These are phyloP conservation scores for Drepana arcuata DNA, from an alignment of 1,140 invertebrate species.

Conservation along the genomic window DNA sequence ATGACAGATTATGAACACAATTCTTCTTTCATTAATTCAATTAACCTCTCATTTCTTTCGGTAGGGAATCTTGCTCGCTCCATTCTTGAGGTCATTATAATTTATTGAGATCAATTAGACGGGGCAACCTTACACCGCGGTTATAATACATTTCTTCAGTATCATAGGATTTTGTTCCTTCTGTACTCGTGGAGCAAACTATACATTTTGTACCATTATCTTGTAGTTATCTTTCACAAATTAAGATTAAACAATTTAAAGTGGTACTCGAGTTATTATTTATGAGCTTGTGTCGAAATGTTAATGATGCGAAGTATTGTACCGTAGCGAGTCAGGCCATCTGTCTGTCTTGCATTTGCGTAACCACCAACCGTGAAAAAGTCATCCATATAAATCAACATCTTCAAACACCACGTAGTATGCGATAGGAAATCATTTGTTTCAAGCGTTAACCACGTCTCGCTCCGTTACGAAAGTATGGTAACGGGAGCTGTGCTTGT, in stretches of 20 bases:
- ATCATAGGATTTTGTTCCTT: too few relatives aligned
- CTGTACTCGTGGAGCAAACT: too few relatives aligned
- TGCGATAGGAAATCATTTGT: slow-evolving; percentile 17
- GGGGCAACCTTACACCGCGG: too few relatives aligned
- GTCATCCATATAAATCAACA: slow-evolving; percentile 19
- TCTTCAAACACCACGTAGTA: slow-evolving; percentile 12
- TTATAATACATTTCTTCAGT: too few relatives aligned
- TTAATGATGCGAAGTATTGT: slow-evolving; percentile 17
- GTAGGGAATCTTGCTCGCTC: slow-evolving; percentile 31
- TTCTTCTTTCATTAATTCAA: slow-evolving; percentile 36
- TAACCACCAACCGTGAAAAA: slow-evolving; percentile 27
- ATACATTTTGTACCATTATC: neutral
- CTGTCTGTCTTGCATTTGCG: slow-evolving; percentile 17
- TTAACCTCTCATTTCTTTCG: slow-evolving; percentile 47
- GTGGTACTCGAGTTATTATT: slow-evolving; percentile 7
- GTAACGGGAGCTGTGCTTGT: too few relatives aligned
- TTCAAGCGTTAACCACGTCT: too few relatives aligned
- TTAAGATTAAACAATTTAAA: neutral
- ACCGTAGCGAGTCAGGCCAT: slow-evolving; percentile 15
- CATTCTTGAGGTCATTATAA: slow-evolving; percentile 38
- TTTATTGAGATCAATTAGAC: slow-evolving; percentile 49
- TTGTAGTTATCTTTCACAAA: neutral
- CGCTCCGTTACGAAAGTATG: too few relatives aligned
- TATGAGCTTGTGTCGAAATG: slow-evolving; percentile 14
- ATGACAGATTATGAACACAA: slow-evolving; percentile 1